Conservation (phyloP, 2,888 invertebrate species). For the Scrobipalpa costella region DNA sequence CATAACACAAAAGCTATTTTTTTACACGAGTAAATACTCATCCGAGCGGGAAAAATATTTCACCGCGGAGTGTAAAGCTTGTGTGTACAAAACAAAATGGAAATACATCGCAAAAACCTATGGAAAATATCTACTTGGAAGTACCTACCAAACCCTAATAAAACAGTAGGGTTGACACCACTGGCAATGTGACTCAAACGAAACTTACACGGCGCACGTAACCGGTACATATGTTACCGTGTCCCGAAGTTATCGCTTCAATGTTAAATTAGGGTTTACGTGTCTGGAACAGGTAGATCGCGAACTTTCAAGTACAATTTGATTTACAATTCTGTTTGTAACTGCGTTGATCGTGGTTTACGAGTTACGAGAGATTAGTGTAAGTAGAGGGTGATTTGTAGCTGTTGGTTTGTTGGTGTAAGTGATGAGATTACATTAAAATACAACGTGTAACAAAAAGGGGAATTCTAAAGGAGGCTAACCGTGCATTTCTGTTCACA, state of each 20-base stretch:
- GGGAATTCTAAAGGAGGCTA: neutral
- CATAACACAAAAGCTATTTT: no score
- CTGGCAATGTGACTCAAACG: neutral
- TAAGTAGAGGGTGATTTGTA: neutral
- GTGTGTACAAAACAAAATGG: no score
- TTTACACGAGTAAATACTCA: no score
- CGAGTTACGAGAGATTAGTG: neutral
- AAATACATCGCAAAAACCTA: no score
- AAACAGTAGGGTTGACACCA: neutral
- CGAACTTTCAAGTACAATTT: constrained; percentile 9
- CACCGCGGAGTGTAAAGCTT: no score
- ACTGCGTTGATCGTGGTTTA: neutral
- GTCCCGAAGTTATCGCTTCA: constrained; percentile 8
- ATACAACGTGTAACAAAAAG: neutral
- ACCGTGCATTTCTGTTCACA: neutral
- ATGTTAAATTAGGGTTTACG: constrained; percentile 16
- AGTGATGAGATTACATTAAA: neutral
- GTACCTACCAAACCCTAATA: no score
- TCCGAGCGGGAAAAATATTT: no score
- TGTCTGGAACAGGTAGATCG: neutral
- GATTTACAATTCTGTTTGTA: constrained; percentile 14
- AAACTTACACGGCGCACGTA: neutral
- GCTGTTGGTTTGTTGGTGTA: neutral
- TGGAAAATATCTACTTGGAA: no score
- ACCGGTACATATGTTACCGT: constrained; percentile 14